Conservation (phyloP, 2,888 invertebrate species). For the Osmoderma eremita region DNA sequence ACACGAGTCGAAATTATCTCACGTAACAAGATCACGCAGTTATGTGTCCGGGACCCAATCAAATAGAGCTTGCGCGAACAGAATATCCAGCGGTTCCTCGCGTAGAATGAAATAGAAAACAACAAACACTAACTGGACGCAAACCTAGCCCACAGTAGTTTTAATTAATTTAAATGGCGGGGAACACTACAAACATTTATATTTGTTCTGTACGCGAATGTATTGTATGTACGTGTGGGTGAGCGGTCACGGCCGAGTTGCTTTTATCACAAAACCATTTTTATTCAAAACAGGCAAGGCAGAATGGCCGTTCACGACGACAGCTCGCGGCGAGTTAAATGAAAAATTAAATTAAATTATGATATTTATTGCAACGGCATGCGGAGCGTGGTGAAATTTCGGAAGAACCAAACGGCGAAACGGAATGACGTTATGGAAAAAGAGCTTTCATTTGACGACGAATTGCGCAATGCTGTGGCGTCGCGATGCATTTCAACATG, state of each 20-base stretch:
- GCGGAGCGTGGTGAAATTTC: neutral
- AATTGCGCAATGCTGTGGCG: neutral
- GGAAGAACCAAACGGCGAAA: neutral
- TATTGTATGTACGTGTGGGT: neutral
- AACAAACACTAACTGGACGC: neutral
- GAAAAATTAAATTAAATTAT: conserved; percentile 33
- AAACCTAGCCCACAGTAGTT: neutral
- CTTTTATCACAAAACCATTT: conserved; percentile 10
- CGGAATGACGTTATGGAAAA: neutral
- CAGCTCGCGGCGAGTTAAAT: conserved; percentile 1
- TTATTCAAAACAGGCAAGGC: conserved; percentile 19
- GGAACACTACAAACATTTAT: conserved; percentile 18
- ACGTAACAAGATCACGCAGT: conserved; percentile 6
- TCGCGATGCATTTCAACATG: too few relatives aligned
- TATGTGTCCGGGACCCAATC: neutral
- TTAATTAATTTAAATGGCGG: conserved; percentile 24
- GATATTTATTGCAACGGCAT: conserved; percentile 27
- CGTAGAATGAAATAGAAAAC: conserved; percentile 16
- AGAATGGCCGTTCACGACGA: conserved; percentile 12
- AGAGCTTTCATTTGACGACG: conserved; percentile 4
- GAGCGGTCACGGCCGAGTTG: neutral
- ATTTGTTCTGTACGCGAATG: conserved; percentile 7
- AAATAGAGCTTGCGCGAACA: conserved; percentile 14
- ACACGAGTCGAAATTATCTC: neutral
- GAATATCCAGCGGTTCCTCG: neutral